Evolutionary conservation across 1,140 invertebrate genomes (phyloP), one percentile per base, ranked within the genome.

Genomic region (Zaprionus ghesquierei): DNA sequence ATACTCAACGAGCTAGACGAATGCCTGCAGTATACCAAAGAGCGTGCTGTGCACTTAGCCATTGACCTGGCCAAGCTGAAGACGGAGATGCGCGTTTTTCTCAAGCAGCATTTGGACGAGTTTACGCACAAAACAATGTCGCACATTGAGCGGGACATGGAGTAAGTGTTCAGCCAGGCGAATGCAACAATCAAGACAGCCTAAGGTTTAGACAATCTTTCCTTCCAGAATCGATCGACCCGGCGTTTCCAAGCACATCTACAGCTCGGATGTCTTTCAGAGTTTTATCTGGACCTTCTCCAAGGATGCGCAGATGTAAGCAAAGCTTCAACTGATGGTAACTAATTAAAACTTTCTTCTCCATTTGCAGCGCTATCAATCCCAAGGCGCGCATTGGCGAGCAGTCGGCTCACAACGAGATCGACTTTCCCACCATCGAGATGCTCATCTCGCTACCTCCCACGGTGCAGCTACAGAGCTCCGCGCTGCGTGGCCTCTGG

Each of bases 401-500:
- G 41, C 87, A 81, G 56, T 77, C 80, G 8, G 69, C 61, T 0
- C 86, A 91, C 60, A 93, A 94, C 9, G 93, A 94, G 70, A 92
- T 95, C 2, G 77, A 92, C 13, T 95, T 95, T 71, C 89, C 93
- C 22, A 92, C 94, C 35, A 89, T 95, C 27, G 92, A 93, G 10
- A 81, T 95, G 60, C 91, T 91, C 4, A 85, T 95, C 2, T 93
- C 94, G 8, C 91, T 95, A 72, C 95, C 95, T 0, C 64, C 91
- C 12, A 92, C 93, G 8, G 79, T 94, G 0, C 89, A 93, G 49
- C 93, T 94, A 20, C 93, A 94, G 49, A 92, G 92, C 29, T 93
- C 93, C 27, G 94, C 94, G 0, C 81, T 95, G 18, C 92, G 95
- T 44, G 93, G 92, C 6, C 91, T 95, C 46, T 94, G 94, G 93